Evolutionary conservation across 2,797 vertebrate species (phyloP).

Genomic region (Peromyscus attwateri): DNA sequence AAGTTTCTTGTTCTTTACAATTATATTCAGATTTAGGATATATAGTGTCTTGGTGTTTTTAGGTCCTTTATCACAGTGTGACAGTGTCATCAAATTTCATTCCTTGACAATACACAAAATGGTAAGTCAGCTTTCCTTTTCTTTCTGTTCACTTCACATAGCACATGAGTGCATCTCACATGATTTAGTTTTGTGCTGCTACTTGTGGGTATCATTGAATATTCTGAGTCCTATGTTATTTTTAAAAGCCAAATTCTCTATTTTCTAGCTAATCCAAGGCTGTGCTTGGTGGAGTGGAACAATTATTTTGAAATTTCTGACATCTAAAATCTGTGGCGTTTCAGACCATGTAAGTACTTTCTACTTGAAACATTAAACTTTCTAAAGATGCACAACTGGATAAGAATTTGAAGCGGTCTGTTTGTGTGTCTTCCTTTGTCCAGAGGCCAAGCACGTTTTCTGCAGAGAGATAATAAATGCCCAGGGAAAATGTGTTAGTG

Average conservation of each 20-base stretch:
- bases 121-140: neutral
- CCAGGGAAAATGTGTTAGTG: neutral
- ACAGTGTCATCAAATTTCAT: neutral
- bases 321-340: slow-evolving; percentile 91
- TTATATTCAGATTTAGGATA: neutral
- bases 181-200: neutral
- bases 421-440: neutral
- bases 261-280: slow-evolving; percentile 90
- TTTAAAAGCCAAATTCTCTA: slow-evolving; percentile 26
- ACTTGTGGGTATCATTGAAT: neutral
- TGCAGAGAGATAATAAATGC: neutral
- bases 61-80: neutral
- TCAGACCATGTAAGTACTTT: slow-evolving; percentile 92
- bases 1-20: neutral
- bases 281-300: slow-evolving; percentile 91
- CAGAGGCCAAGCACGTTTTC: neutral
- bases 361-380: neutral
- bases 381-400: neutral
- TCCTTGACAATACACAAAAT: neutral
- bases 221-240: neutral
- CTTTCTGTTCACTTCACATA: neutral
- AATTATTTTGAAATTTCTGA: slow-evolving; percentile 91
- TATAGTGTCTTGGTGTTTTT: neutral
- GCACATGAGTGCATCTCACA: neutral
- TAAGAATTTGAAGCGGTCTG: neutral